A percentile compares a stretch with the other conserved stretches of the same genome.
Conservation (phyloP, 2,113 vertebrate genomes). For the Antigone vipio region DNA sequence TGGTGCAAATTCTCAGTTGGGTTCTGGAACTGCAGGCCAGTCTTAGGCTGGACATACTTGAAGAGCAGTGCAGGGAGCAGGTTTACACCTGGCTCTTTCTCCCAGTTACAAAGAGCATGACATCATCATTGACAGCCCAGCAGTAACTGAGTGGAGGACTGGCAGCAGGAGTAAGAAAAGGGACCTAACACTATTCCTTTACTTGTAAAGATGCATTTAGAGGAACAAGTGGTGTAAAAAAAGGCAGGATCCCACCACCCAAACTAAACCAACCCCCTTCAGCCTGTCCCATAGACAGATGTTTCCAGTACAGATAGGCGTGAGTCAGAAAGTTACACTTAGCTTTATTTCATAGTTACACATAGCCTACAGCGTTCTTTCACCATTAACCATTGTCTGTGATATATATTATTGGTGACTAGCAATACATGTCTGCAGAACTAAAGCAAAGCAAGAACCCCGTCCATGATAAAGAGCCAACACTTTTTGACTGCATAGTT, state of each 20-base stretch:
- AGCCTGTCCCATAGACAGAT: accelerated
- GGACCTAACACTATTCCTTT: accelerated
- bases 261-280: too few species aligned
- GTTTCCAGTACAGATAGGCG: neutral
- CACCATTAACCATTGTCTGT: neutral
- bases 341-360: constrained; percentile 39
- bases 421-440: neutral
- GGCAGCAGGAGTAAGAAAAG: neutral
- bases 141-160: accelerated
- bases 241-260: neutral
- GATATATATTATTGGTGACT: neutral
- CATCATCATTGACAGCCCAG: neutral
- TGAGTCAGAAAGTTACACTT: neutral
- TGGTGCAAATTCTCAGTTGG: neutral
- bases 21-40: neutral
- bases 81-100: neutral
- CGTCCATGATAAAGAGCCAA: accelerated
- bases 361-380: neutral
- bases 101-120: accelerated
- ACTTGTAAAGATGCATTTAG: too few species aligned
- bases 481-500: neutral
- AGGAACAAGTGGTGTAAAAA: neutral
- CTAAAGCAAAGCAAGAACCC: constrained; percentile 43
- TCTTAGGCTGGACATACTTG: neutral
- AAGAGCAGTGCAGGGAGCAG: neutral